Percentiles rank a stretch among this genome's conserved stretches.
Conservation (phyloP, 64 coral and sea anemone genomes). For the Dendronephthya gigantea region DNA sequence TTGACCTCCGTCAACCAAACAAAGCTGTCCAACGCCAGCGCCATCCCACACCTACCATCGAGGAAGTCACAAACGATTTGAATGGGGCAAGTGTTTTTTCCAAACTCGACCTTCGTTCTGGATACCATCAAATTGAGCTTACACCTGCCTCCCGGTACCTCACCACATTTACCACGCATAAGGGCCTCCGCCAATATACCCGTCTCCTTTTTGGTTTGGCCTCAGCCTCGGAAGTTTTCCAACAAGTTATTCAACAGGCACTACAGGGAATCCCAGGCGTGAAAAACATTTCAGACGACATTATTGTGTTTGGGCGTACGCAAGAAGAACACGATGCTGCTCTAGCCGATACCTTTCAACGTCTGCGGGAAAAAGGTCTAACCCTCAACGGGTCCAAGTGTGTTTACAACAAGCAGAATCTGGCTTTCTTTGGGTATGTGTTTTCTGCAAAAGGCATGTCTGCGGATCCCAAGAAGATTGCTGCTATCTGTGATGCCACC, state of each 20-base stretch:
- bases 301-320: not conserved
- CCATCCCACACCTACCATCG: too few relatives aligned
- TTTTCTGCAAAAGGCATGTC: not conserved
- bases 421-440: slow-evolving; percentile 2
- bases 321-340: not conserved
- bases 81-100: too few relatives aligned
- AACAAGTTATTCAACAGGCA: not conserved
- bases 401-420: not conserved
- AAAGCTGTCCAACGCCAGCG: too few relatives aligned
- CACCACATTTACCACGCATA: too few relatives aligned
- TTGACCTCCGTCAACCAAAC: too few relatives aligned
- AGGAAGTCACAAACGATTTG: too few relatives aligned
- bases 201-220: not conserved
- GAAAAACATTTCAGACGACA: not conserved
- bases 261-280: not conserved
- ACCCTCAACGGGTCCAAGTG: not conserved
- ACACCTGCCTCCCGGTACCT: too few relatives aligned
- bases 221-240: not conserved
- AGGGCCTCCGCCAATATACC: too few relatives aligned
- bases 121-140: too few relatives aligned
- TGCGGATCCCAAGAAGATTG: not conserved
- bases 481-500: not conserved
- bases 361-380: not conserved
- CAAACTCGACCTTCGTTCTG: too few relatives aligned
- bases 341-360: not conserved